A percentile compares a stretch with the other conserved stretches of the same genome.
Evolutionary conservation across 2,888 invertebrate species (phyloP).

Genomic region (Harpalus rubripes): DNA sequence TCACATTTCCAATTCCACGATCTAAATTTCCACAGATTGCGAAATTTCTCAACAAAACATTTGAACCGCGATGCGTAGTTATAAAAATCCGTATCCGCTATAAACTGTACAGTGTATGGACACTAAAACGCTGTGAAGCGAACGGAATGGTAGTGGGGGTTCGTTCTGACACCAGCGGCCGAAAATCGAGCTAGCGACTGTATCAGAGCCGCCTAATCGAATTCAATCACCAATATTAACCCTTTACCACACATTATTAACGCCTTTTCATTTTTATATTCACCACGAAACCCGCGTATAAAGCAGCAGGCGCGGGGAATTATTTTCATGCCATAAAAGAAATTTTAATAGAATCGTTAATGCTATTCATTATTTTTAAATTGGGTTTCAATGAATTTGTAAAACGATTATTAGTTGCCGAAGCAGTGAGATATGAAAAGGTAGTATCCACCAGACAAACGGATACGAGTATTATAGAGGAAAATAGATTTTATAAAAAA

Average conservation of each 20-base stretch:
- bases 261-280: conserved; percentile 61
- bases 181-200: conserved; percentile 19
- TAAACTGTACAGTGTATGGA: conserved; percentile 40
- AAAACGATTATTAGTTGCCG: neutral
- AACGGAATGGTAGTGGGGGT: neutral
- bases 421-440: neutral
- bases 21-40: conserved; percentile 32
- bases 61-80: conserved; percentile 18
- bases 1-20: conserved; percentile 30
- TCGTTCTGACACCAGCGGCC: conserved; percentile 22
- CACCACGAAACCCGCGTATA: conserved; percentile 5
- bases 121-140: conserved; percentile 41
- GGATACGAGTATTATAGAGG: too few species aligned
- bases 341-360: conserved; percentile 8
- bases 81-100: conserved; percentile 52
- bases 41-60: conserved; percentile 46
- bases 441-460: neutral
- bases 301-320: neutral
- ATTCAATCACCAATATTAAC: conserved; percentile 59
- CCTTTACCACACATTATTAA: conserved; percentile 61
- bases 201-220: conserved; percentile 51
- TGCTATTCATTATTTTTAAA: conserved; percentile 7
- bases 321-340: conserved; percentile 14
- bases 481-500: too few species aligned
- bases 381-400: conserved; percentile 12